Evolutionary conservation across 2,113 vertebrate species (phyloP).

Genomic region (Hippocampus guttulatus): DNA sequence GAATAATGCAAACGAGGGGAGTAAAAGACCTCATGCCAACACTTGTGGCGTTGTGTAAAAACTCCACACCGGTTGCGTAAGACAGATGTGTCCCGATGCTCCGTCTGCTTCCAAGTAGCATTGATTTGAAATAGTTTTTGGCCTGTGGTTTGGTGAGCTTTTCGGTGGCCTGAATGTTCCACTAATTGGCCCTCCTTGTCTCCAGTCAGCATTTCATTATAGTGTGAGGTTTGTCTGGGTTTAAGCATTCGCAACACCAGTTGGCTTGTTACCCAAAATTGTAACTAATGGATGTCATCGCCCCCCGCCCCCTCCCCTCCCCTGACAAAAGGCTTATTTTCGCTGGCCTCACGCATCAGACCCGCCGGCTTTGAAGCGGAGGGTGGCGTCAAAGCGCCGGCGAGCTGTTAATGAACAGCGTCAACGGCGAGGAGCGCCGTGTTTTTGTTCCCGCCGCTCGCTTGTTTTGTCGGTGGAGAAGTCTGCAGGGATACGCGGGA

Average conservation of each 20-base stretch:
- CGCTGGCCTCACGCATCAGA: conserved; percentile 29
- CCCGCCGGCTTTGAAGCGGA: conserved; percentile 49
- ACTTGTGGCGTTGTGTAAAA: too few species aligned
- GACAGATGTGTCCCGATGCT: too few species aligned
- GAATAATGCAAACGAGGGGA: too few species aligned
- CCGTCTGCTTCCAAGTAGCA: not conserved
- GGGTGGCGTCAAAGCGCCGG: conserved; percentile 38
- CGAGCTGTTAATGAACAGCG: conserved; percentile 59
- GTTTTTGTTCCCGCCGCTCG: conserved; percentile 45
- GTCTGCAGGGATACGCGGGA: conserved; percentile 58
- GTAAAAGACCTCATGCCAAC: not conserved
- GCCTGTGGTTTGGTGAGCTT: not conserved
- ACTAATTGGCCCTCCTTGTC: not conserved
- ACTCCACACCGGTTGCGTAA: too few species aligned
- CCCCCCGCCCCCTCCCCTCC: conserved; percentile 7
- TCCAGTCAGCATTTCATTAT: conserved; percentile 21
- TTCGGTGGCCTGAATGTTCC: conserved; percentile 1
- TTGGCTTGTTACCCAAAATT: conserved; percentile 30
- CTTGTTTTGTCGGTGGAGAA: conserved; percentile 43
- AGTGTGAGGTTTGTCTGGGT: conserved; percentile 14
- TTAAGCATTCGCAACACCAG: conserved; percentile 20
- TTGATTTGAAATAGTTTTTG: not conserved
- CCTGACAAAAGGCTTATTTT: conserved; percentile 35
- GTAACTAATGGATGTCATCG: conserved; percentile 32
- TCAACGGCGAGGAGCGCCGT: conserved; percentile 22